A percentile compares a stretch with the other conserved stretches of the same genome.
Conservation (phyloP, 64 coral and sea anemone species). For the Orbicella faveolata region DNA sequence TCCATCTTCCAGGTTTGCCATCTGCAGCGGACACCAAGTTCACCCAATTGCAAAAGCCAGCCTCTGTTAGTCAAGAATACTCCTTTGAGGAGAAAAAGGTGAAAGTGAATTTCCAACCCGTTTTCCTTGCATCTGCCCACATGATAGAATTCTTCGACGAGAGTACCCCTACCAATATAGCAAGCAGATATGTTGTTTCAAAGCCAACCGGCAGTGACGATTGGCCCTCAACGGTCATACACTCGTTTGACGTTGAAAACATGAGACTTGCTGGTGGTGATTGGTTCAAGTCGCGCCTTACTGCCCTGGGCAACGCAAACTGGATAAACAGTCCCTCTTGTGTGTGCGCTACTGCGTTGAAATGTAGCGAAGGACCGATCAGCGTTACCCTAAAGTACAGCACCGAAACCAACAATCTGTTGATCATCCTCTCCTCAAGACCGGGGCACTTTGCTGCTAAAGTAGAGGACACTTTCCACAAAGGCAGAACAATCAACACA, state of each 20-base stretch:
- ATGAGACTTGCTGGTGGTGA: not conserved
- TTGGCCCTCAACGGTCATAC: not conserved
- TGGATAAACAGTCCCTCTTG: constrained; percentile 17
- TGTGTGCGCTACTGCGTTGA: not conserved
- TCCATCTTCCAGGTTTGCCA: constrained; percentile 6
- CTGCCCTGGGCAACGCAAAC: not conserved
- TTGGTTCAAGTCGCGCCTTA: not conserved
- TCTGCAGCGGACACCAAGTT: not conserved
- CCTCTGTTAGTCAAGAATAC: constrained; percentile 10
- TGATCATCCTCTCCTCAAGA: not conserved
- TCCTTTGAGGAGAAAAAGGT: constrained; percentile 14
- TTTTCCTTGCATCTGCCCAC: not conserved
- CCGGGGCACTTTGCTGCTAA: not conserved
- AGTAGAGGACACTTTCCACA: not conserved
- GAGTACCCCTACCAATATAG: not conserved
- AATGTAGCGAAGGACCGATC: not conserved
- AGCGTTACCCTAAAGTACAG: not conserved
- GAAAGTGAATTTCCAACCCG: constrained; percentile 3
- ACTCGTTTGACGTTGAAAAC: constrained; percentile 8
- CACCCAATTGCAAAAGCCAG: not conserved
- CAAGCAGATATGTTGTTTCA: not conserved
- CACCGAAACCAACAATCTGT: not conserved
- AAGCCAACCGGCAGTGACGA: not conserved
- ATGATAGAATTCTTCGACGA: not conserved
- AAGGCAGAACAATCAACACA: not conserved